phyloP scores from a whole-genome alignment of 2,113 vertebrate genomes.

The Crotalus helleri region DNA sequence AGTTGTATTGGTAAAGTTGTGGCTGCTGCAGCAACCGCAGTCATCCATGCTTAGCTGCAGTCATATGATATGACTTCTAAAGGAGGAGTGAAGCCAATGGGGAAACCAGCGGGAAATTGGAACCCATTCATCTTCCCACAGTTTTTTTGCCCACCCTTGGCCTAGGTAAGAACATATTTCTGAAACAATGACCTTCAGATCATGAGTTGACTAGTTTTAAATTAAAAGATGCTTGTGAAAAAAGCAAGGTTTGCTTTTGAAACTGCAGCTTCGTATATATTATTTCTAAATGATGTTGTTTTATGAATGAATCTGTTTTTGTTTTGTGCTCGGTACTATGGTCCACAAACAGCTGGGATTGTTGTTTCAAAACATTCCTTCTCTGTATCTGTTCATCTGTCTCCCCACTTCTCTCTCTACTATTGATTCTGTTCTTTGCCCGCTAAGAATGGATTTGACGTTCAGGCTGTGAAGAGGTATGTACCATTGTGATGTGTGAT shows the following conservation, averaged over 20 bases:
- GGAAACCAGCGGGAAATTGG: background rate
- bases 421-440: background rate
- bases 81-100: background rate
- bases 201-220: background rate
- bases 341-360: background rate
- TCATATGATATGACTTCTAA: background rate
- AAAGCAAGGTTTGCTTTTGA: background rate
- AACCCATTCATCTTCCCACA: background rate
- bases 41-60: background rate
- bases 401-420: background rate
- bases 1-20: background rate
- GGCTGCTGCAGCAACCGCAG: background rate
- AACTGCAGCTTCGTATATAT: background rate
- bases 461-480: background rate
- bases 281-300: background rate
- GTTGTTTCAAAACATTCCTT: background rate
- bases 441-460: background rate
- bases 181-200: background rate
- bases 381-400: background rate
- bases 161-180: background rate
- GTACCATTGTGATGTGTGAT: fast-evolving
- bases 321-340: background rate
- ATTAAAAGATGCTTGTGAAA: background rate
- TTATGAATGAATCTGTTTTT: background rate
- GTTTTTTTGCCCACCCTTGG: background rate